These are phyloP conservation scores for Pammene aurita DNA, from an alignment of 2,888 invertebrate genomes.

Conservation along the genomic window DNA sequence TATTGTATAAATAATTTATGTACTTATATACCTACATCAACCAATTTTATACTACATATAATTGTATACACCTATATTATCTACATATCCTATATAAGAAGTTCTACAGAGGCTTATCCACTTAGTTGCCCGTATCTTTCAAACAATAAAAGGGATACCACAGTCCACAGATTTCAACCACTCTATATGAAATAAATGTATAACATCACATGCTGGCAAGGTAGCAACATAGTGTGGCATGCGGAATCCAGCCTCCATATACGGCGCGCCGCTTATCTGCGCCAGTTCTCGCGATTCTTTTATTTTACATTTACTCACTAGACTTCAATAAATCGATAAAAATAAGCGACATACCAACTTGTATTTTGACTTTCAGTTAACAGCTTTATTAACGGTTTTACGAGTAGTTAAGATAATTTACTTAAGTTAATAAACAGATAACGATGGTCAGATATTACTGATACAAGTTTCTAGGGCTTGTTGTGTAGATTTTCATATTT, in stretches of 20 bases:
- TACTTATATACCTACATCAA: too few relatives aligned
- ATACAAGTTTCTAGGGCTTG: too few relatives aligned
- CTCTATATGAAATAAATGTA: conserved; percentile 63
- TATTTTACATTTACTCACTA: conserved; percentile 35
- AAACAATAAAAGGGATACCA: neutral
- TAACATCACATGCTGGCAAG: conserved; percentile 65
- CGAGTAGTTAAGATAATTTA: neutral
- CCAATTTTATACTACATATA: too few relatives aligned
- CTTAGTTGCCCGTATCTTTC: too few relatives aligned
- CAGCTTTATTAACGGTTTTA: conserved; percentile 4
- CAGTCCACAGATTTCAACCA: conserved; percentile 42
- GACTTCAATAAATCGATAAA: conserved; percentile 15
- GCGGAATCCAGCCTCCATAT: conserved; percentile 65
- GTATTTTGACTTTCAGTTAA: conserved; percentile 2
- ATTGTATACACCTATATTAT: too few relatives aligned
- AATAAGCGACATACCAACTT: conserved; percentile 11
- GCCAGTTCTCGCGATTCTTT: conserved; percentile 45
- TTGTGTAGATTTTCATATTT: too few relatives aligned
- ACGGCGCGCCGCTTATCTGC: conserved; percentile 55
- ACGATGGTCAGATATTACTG: neutral
- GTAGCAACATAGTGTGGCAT: conserved; percentile 57
- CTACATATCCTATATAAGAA: too few relatives aligned
- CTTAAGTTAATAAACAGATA: neutral
- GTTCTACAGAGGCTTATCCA: too few relatives aligned
- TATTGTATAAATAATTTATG: too few relatives aligned